Evolutionary conservation across 2,113 vertebrate genomes (phyloP).

Genomic region (Lampris megalopsis): DNA sequence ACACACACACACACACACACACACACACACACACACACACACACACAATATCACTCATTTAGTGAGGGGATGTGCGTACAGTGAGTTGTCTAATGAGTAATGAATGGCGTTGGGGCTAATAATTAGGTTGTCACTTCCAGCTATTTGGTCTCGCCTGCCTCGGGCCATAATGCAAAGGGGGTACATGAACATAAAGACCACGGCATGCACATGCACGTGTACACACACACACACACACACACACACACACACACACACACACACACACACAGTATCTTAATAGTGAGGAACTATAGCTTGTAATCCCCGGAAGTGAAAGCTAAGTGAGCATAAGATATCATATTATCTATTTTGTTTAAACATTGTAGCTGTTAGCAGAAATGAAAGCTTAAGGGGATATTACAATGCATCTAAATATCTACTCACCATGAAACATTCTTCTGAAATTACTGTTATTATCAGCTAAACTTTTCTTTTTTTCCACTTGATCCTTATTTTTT

Average conservation of each 20-base stretch:
- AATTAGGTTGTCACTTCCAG: slow-evolving; percentile 88
- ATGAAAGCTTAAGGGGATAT: slow-evolving; percentile 9
- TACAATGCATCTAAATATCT: slow-evolving; percentile 26
- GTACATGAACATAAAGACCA: slow-evolving; percentile 46
- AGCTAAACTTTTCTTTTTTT: not conserved
- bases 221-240: no score
- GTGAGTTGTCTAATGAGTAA: slow-evolving; percentile 87
- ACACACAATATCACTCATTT: slow-evolving; percentile 86
- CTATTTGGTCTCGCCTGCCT: slow-evolving; percentile 76
- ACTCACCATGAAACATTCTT: not conserved
- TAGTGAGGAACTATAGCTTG: slow-evolving; percentile 56
- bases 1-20: no score
- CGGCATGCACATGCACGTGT: slow-evolving; percentile 28
- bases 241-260: no score
- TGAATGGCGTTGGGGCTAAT: slow-evolving; percentile 83
- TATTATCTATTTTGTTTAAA: slow-evolving; percentile 31
- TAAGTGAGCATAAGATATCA: slow-evolving; percentile 26
- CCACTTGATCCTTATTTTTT: not conserved
- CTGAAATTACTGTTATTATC: not conserved
- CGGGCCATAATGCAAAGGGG: slow-evolving; percentile 64
- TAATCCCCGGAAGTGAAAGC: slow-evolving; percentile 37
- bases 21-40: no score
- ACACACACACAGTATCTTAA: no score
- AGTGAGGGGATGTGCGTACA: slow-evolving; percentile 81
- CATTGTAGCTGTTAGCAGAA: slow-evolving; percentile 18